These are phyloP conservation scores for Cynopterus sphinx DNA, from an alignment of 2,797 vertebrate genomes.

Conservation along the genomic window DNA sequence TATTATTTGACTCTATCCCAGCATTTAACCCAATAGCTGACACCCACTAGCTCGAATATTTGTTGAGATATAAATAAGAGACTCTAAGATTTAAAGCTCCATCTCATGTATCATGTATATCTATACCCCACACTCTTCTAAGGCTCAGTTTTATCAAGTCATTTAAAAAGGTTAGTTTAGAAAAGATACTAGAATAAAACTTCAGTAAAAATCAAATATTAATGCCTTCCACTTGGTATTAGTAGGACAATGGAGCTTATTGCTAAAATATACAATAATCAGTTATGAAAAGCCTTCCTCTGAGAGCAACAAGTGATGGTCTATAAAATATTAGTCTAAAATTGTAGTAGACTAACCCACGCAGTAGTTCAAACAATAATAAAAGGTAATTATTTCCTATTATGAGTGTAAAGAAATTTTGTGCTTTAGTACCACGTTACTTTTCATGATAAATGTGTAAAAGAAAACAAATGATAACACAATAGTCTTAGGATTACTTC, in stretches of 20 bases:
- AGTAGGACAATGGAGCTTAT: not conserved
- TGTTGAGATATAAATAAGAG: not conserved
- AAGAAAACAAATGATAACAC: slow-evolving; percentile 46
- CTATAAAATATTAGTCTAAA: slow-evolving; percentile 70
- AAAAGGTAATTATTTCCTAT: slow-evolving; percentile 82
- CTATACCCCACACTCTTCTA: not conserved
- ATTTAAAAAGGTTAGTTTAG: slow-evolving; percentile 10
- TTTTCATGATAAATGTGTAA: slow-evolving; percentile 58
- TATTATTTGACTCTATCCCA: not conserved
- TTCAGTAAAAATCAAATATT: not conserved
- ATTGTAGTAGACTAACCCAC: slow-evolving; percentile 75
- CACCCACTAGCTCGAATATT: not conserved
- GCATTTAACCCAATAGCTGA: not conserved
- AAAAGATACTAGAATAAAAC: not conserved
- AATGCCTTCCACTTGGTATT: not conserved
- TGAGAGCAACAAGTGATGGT: slow-evolving; percentile 49
- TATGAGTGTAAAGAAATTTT: slow-evolving; percentile 76
- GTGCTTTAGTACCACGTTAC: slow-evolving; percentile 29
- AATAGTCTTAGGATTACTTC: slow-evolving; percentile 57
- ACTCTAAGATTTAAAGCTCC: not conserved
- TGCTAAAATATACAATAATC: not conserved
- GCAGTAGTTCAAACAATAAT: slow-evolving; percentile 77
- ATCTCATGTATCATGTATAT: not conserved
- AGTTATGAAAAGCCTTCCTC: slow-evolving; percentile 42
- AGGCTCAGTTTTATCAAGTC: slow-evolving; percentile 5